phyloP scores from a whole-genome alignment of 1,140 invertebrate species.

The Drosophila biarmipes region DNA sequence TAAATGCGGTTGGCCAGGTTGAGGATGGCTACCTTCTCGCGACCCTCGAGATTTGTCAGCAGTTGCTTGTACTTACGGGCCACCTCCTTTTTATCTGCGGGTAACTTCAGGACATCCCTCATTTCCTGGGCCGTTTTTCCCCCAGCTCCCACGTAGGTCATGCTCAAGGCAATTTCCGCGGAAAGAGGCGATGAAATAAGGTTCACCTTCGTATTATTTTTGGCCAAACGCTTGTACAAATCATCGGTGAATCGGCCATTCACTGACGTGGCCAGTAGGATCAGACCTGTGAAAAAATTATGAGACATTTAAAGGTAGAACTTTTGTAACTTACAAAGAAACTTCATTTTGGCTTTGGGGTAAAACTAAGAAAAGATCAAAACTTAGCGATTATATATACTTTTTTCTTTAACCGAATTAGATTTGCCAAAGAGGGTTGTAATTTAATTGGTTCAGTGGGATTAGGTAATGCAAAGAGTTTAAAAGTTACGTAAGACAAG shows the following conservation, averaged over 20 bases:
- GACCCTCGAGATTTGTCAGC: background rate
- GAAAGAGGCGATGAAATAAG: conserved; percentile 64
- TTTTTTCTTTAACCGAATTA: background rate
- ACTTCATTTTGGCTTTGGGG: background rate
- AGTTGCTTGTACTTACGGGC: conserved; percentile 30
- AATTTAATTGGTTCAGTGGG: background rate
- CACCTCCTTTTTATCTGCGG: conserved; percentile 43
- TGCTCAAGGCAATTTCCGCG: conserved; percentile 85
- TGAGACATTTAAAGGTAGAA: background rate
- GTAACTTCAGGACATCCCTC: conserved; percentile 81
- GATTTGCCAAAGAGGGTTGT: background rate
- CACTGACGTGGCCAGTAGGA: background rate
- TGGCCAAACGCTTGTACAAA: background rate
- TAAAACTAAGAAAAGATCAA: background rate
- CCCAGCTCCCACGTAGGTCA: conserved; percentile 86
- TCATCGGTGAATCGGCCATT: background rate
- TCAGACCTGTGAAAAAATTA: background rate
- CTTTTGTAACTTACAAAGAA: background rate
- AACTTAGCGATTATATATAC: background rate
- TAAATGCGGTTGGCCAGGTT: conserved; percentile 73
- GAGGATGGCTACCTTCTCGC: conserved; percentile 50
- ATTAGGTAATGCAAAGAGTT: background rate
- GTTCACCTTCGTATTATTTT: conserved; percentile 79
- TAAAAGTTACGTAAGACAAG: too few relatives aligned
- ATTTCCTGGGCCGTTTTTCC: conserved; percentile 86